Percentiles rank a stretch among this genome's conserved stretches.
These are phyloP conservation scores for Agonopterix arenella DNA, from an alignment of 2,888 invertebrate genomes.

Conservation along the genomic window DNA sequence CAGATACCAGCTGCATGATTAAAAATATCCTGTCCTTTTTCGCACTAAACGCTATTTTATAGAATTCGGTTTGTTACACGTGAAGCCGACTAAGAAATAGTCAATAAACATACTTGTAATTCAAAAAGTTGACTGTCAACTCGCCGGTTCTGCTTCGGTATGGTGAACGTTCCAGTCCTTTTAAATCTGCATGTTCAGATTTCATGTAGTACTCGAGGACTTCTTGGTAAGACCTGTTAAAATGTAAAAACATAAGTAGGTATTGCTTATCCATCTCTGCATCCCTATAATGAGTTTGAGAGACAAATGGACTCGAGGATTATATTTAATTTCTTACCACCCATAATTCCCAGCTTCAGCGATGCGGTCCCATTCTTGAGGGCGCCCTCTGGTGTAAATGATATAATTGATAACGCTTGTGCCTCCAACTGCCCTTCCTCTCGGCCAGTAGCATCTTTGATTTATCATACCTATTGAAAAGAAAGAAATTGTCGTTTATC, in stretches of 20 bases:
- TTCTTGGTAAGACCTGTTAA: conserved; percentile 76
- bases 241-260: conserved; percentile 1
- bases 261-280: neutral
- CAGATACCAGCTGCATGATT: no score
- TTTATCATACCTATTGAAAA: conserved; percentile 45
- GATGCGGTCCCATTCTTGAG: conserved; percentile 82
- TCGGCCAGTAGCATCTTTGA: conserved; percentile 80
- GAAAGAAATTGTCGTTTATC: neutral
- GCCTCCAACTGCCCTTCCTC: conserved; percentile 87
- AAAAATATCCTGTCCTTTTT: no score
- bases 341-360: conserved; percentile 80
- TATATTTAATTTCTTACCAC: conserved; percentile 66
- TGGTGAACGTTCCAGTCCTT: conserved; percentile 52
- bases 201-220: conserved; percentile 77
- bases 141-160: conserved; percentile 77
- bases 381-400: conserved; percentile 87
- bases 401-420: conserved; percentile 90
- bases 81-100: no score
- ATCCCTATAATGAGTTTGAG: neutral
- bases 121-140: conserved; percentile 75
- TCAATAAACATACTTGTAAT: neutral
- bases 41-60: no score
- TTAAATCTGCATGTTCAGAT: conserved; percentile 65
- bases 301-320: neutral
- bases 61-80: no score